Evolutionary conservation across 2,797 vertebrate genomes (phyloP), one percentile per base, ranked within the genome.

Genomic region (Gephyroberyx darwinii): DNA sequence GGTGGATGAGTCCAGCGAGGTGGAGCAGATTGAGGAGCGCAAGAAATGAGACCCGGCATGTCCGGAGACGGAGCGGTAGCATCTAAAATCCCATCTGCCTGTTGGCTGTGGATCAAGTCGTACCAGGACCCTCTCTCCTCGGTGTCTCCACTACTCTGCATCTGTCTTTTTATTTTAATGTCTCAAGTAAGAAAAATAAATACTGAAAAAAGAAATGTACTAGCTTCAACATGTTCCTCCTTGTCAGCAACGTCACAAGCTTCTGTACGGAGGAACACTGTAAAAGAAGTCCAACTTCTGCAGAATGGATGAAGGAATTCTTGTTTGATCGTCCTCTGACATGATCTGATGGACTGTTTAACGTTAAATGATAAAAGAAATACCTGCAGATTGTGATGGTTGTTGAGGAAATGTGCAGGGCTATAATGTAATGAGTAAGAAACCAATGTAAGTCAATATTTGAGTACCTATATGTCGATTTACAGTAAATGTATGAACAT

Each of bases 1-100:
- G 84, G 93, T 95, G 10, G 89, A 94, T 5, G 95, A 95, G 87
- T 94, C 92, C 56, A 95, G 94, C 10, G 94, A 95, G 78, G 93
- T 95, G 81, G 94, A 95, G 80, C 92, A 95, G 84, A 92, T 95
- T 3, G 93, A 95, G 60, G 93, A 95, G 50, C 82, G 68, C 45
- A 93, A 94, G 63, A 94, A 95, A 90, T 94, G 81, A 95, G 74
- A 61, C 68, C 13, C 31, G 51, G 54, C 8, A 6, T 19, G 10
- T 19, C 14, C 19, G 33, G 33, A 53, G 26, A 62, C 8, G 4
- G 20, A 65, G 41, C 31, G 47, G 8, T 10, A 39, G 39, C 39
- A 10, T 41, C 39, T 41, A 13, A 41, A 41, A 13, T 41, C 12
- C 13, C 39, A 13, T 4, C 26, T 26, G 26, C 26, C 26, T 26